A percentile compares a stretch with the other conserved stretches of the same genome.
Evolutionary conservation across 2,797 vertebrate genomes (phyloP).

Genomic region (Tenualosa thibaudeaui): DNA sequence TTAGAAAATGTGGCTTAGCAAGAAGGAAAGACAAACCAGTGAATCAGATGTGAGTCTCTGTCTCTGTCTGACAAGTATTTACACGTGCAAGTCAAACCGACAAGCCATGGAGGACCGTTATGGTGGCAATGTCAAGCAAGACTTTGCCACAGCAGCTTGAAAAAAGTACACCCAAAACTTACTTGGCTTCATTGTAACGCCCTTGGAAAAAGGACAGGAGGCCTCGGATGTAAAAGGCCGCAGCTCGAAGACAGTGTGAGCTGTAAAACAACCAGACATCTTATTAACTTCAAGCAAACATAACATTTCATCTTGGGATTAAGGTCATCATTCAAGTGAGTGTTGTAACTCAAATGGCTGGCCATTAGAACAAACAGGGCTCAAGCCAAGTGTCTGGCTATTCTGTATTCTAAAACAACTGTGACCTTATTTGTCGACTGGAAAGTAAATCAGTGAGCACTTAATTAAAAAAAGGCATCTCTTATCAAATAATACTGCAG

Average conservation of each 20-base stretch:
- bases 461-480: background rate
- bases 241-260: constrained; percentile 94
- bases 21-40: too few relatives aligned
- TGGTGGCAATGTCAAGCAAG: background rate
- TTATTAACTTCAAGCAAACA: background rate
- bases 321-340: background rate
- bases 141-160: background rate
- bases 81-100: background rate
- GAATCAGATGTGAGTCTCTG: background rate
- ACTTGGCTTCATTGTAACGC: constrained; percentile 98
- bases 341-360: background rate
- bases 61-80: background rate
- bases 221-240: constrained; percentile 96
- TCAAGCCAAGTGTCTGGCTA: background rate
- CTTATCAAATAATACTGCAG: background rate
- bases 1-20: too few relatives aligned
- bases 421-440: background rate
- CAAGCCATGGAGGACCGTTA: background rate
- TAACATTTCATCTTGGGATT: background rate
- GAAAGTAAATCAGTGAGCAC: background rate
- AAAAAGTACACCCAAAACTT: constrained; percentile 59
- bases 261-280: constrained; percentile 58
- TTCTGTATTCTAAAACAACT: background rate
- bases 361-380: background rate
- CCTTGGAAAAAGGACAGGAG: constrained; percentile 98